phyloP scores from a whole-genome alignment of 2,797 vertebrate species.

The Manis javanica region DNA sequence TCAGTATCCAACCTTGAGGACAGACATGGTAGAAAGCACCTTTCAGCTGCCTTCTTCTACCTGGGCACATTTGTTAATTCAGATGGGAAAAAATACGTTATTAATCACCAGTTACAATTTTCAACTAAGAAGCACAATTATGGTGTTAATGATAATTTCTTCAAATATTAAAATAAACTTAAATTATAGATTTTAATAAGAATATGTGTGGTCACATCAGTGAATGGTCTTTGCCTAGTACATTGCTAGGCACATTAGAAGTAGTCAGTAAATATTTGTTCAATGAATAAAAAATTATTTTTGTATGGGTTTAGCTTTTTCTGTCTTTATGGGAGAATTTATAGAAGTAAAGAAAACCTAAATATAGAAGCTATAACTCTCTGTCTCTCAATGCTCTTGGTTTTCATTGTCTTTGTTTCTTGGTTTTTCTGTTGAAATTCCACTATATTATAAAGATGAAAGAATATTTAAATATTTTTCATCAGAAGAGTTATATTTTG shows the following conservation, averaged over 20 bases:
- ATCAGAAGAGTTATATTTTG: neutral
- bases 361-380: neutral
- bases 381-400: neutral
- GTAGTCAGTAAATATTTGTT: neutral
- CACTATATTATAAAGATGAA: neutral
- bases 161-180: neutral
- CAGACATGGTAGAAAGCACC: neutral
- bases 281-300: neutral
- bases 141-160: neutral
- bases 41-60: neutral
- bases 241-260: neutral
- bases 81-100: neutral
- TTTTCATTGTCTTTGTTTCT: neutral
- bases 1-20: neutral
- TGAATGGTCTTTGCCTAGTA: neutral
- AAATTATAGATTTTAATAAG: neutral
- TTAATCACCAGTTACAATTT: neutral
- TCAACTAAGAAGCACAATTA: neutral
- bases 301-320: neutral
- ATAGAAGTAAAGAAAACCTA: neutral
- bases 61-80: neutral
- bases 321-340: neutral
- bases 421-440: neutral
- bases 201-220: neutral
- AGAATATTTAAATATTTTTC: neutral